phyloP scores from a whole-genome alignment of 1,140 invertebrate genomes.

The Euwallacea fornicatus region DNA sequence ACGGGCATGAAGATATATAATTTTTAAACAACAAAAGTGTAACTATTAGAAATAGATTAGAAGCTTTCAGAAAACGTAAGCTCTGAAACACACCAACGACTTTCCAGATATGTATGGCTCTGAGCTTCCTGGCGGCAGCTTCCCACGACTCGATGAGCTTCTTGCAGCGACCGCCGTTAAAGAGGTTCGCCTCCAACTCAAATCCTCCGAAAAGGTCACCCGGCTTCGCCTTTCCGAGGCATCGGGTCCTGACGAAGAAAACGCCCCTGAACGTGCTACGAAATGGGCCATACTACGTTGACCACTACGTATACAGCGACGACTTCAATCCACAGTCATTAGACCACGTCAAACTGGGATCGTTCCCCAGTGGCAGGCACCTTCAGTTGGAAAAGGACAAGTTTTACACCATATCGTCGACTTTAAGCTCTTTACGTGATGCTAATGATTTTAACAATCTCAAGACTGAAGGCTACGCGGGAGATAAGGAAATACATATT shows the following conservation, averaged over 20 bases:
- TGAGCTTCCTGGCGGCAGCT: neutral
- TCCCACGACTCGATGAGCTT: neutral
- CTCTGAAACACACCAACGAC: neutral
- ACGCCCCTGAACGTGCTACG: constrained; percentile 14
- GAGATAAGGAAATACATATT: constrained; percentile 31
- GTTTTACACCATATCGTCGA: neutral
- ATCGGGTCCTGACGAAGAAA: constrained; percentile 8
- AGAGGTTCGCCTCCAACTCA: neutral
- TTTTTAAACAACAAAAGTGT: neutral
- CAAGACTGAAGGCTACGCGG: constrained; percentile 1
- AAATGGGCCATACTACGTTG: constrained; percentile 26
- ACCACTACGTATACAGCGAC: constrained; percentile 32
- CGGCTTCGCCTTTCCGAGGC: neutral
- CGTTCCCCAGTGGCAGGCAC: neutral
- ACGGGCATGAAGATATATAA: neutral
- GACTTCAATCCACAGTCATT: constrained; percentile 16
- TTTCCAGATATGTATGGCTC: neutral
- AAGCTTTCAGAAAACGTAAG: neutral
- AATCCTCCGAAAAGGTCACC: constrained; percentile 16
- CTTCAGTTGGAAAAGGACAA: constrained; percentile 14
- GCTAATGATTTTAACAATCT: constrained; percentile 1
- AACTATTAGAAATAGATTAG: neutral
- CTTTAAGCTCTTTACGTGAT: neutral
- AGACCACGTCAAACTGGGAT: constrained; percentile 16
- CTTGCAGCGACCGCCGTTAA: neutral